Evolutionary conservation across 2,113 vertebrate species (phyloP), one percentile per base, ranked within the genome.

Genomic region (Pelmatolapia mariae): DNA sequence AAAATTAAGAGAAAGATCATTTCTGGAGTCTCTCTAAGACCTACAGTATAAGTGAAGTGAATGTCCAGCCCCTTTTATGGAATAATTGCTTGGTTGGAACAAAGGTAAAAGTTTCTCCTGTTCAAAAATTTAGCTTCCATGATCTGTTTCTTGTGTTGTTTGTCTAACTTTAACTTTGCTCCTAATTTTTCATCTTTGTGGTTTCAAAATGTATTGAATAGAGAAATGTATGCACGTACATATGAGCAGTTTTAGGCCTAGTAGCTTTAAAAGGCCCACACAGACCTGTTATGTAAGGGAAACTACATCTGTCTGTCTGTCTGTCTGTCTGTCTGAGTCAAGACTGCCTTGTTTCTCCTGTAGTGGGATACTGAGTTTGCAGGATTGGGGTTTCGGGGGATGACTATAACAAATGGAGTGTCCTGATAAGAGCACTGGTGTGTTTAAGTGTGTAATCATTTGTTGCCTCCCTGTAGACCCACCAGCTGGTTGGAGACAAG

Each of bases 361-460:
- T 45, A 24, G 66, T 53, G 71, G 15, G 40, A 36, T 57, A 45
- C 52, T 45, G 36, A 13, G 61, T 16, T 45, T 1, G 13, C 68
- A 57, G 50, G 40, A 19, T 10, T 22, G 29, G 78, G 57, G 71
- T 81, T 66, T 56, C 5, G n/a, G 38, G 52, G 24, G 26, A 22
- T 76, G 86, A 80, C 88, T 89, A 83, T 66, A 86, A 88, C 87
- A 93, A 91, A 94, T 91, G 86, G 87, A 94, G 92, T 92, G 83
- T 89, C 89, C 89, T 82, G 85, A 76, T 83, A 84, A 89, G 88
- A 87, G 90, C 91, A 86, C 53, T 57, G 4, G 81, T 89, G 88
- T 94, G 91, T 94, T 94, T 93, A 95, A 92, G 83, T 91, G 92
- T 91, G 92, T 91, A 95, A 94, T 95, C 93, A 93, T 90, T 91